Conservation (phyloP, 2,888 invertebrate genomes). For the Gymnoscelis rufifasciata region DNA sequence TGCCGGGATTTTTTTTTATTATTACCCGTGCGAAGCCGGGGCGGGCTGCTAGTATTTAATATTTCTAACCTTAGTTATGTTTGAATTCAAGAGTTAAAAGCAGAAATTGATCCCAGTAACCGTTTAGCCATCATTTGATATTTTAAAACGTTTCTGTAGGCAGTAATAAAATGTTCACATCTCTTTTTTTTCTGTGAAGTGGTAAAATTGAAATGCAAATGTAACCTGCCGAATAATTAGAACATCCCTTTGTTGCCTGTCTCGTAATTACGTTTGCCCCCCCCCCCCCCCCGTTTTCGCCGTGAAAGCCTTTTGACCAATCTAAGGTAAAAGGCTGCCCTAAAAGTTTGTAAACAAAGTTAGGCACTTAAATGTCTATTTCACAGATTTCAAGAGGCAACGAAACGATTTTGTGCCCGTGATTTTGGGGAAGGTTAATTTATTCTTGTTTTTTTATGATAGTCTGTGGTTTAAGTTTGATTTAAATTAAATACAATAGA, state of each 20-base stretch:
- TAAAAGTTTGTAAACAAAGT: conserved; percentile 11
- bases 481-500: too few species aligned
- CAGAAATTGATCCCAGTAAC: too few species aligned
- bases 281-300: conserved; percentile 17
- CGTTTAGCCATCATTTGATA: too few species aligned
- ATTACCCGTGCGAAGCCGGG: too few species aligned
- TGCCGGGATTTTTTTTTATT: too few species aligned
- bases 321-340: conserved; percentile 1
- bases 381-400: background rate
- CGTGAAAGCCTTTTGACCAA: conserved; percentile 14
- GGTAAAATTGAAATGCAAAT: conserved; percentile 3
- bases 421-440: background rate
- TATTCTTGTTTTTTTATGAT: too few species aligned
- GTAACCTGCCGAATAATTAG: conserved; percentile 5
- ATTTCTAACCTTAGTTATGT: too few species aligned
- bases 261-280: conserved; percentile 15
- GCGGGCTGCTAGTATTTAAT: too few species aligned
- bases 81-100: too few species aligned
- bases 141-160: too few species aligned
- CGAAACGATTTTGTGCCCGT: background rate
- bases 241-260: conserved; percentile 10
- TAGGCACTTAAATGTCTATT: background rate
- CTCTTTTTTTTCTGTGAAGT: background rate
- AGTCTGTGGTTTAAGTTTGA: too few species aligned
- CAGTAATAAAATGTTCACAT: too few species aligned